A percentile compares a stretch with the other conserved stretches of the same genome.
Conservation (phyloP, 2,888 invertebrate species). For the Coleophora flavipennella region DNA sequence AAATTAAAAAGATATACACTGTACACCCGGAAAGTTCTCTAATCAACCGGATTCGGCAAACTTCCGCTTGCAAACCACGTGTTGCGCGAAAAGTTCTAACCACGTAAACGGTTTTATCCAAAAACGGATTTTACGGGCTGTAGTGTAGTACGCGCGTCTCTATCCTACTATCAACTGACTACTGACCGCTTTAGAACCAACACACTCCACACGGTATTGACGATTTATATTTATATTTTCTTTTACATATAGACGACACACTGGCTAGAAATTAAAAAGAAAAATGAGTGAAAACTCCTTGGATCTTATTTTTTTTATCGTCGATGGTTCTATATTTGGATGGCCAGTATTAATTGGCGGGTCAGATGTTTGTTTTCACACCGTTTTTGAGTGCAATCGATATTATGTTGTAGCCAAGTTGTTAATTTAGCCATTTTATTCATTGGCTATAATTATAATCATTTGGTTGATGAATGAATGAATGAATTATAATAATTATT, state of each 20-base stretch:
- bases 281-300: neutral
- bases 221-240: constrained; percentile 62
- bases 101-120: constrained; percentile 18
- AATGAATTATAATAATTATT: too few species aligned
- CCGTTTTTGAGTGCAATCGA: constrained; percentile 5
- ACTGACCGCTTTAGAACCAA: constrained; percentile 50
- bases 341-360: constrained; percentile 1
- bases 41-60: constrained; percentile 42
- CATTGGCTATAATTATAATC: too few species aligned
- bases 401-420: neutral
- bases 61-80: constrained; percentile 42
- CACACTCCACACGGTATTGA: constrained; percentile 46
- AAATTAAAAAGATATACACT: constrained; percentile 23
- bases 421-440: too few species aligned
- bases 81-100: constrained; percentile 32
- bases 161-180: constrained; percentile 55
- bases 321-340: constrained; percentile 8
- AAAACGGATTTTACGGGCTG: constrained; percentile 40
- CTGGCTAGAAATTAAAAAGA: neutral
- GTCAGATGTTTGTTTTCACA: constrained; percentile 2
- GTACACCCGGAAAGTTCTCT: constrained; percentile 28
- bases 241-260: too few species aligned
- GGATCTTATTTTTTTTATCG: neutral
- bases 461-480: too few species aligned
- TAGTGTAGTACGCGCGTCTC: constrained; percentile 33